These are phyloP conservation scores for Dryocosmus kuriphilus DNA, from an alignment of 2,888 invertebrate genomes.

Conservation along the genomic window DNA sequence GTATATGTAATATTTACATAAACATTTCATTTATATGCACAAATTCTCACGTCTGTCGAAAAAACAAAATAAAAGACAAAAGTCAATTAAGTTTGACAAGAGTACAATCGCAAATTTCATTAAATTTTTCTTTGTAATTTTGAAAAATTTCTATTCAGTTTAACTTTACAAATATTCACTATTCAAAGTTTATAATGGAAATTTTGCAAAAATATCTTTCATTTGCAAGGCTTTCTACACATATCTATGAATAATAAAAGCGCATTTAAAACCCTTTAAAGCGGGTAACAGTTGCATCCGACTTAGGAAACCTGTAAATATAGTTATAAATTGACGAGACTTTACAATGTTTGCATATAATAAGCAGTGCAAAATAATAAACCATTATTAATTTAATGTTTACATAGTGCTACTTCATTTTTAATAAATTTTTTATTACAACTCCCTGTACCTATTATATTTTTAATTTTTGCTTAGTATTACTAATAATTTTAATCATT, in stretches of 20 bases:
- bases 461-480: not conserved
- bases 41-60: not conserved
- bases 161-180: not conserved
- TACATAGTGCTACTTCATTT: not conserved
- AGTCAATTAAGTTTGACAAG: not conserved
- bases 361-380: slow-evolving; percentile 28
- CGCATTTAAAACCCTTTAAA: slow-evolving; percentile 18
- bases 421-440: not conserved
- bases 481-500: not conserved
- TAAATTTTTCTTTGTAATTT: not conserved
- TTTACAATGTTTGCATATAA: slow-evolving; percentile 24
- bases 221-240: slow-evolving; percentile 4
- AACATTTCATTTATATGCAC: slow-evolving; percentile 2
- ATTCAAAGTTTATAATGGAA: not conserved
- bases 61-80: not conserved
- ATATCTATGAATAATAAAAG: slow-evolving; percentile 1
- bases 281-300: slow-evolving; percentile 1
- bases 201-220: not conserved
- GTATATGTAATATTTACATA: slow-evolving; percentile 1
- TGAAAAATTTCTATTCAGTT: not conserved
- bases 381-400: slow-evolving; percentile 35
- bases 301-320: slow-evolving; percentile 29
- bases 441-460: not conserved
- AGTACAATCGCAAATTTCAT: not conserved
- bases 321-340: slow-evolving; percentile 30